These are phyloP conservation scores for Salvelinus fontinalis DNA, from an alignment of 2,113 vertebrate genomes.

Conservation along the genomic window DNA sequence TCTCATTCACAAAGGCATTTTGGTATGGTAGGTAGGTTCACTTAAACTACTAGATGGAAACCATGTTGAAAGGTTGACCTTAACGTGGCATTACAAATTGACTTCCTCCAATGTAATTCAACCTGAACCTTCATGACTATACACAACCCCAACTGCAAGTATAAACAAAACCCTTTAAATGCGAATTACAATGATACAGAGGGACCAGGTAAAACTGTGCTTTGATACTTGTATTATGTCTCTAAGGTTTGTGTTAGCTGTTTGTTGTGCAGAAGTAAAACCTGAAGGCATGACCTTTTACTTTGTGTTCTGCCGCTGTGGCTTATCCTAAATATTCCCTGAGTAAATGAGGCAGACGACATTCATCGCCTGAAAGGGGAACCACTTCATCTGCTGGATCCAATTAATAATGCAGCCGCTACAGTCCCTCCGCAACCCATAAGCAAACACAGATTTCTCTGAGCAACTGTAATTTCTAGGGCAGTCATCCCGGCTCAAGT, in stretches of 20 bases:
- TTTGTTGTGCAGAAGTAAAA: neutral
- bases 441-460: conserved; percentile 58
- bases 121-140: no score
- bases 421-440: conserved; percentile 47
- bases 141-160: no score
- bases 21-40: conserved; percentile 12
- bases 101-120: neutral
- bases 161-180: no score
- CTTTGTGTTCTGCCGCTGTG: neutral
- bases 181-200: no score
- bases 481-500: conserved; percentile 62
- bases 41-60: neutral
- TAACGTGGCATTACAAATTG: neutral
- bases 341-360: conserved; percentile 26
- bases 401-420: conserved; percentile 58
- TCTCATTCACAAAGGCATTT: neutral
- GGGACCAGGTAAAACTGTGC: no score
- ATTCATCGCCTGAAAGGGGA: conserved; percentile 25
- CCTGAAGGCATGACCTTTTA: neutral
- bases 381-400: conserved; percentile 56
- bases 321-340: conserved; percentile 2
- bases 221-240: no score
- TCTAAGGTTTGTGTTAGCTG: no score
- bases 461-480: conserved; percentile 60
- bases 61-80: neutral